Evolutionary conservation across 2,113 vertebrate species (phyloP).

Genomic region (Phrynosoma blainvillii): DNA sequence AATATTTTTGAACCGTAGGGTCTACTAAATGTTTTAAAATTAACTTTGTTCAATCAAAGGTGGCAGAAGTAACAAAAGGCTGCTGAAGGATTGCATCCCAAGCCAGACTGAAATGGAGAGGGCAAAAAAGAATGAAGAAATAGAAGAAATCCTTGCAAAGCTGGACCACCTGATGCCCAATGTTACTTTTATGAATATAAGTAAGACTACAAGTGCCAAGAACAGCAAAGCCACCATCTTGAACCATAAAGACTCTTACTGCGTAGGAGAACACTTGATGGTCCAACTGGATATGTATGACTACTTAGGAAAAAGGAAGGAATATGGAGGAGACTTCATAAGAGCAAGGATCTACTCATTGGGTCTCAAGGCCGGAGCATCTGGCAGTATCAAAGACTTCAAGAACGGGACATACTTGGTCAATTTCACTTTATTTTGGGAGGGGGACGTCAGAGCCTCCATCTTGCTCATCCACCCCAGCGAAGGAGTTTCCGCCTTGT

Average conservation of each 20-base stretch:
- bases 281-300: conserved; percentile 45
- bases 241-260: conserved; percentile 34
- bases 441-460: conserved; percentile 55
- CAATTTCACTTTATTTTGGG: conserved; percentile 66
- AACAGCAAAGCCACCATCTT: neutral
- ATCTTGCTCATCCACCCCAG: conserved; percentile 67
- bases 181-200: too few species aligned
- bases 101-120: too few species aligned
- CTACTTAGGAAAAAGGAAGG: conserved; percentile 46
- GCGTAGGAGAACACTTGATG: conserved; percentile 47
- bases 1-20: too few species aligned
- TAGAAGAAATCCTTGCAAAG: too few species aligned
- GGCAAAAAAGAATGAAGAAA: too few species aligned
- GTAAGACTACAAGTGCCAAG: too few species aligned
- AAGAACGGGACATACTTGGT: conserved; percentile 61
- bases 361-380: conserved; percentile 45
- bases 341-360: conserved; percentile 57
- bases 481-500: conserved; percentile 58
- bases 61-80: too few species aligned
- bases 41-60: too few species aligned
- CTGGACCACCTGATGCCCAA: too few species aligned
- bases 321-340: conserved; percentile 63
- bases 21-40: too few species aligned
- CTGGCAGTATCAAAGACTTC: conserved; percentile 53
- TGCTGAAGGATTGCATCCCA: too few species aligned